Evolutionary conservation across 2,797 vertebrate genomes (phyloP).

Genomic region (Lophotriccus pileatus): DNA sequence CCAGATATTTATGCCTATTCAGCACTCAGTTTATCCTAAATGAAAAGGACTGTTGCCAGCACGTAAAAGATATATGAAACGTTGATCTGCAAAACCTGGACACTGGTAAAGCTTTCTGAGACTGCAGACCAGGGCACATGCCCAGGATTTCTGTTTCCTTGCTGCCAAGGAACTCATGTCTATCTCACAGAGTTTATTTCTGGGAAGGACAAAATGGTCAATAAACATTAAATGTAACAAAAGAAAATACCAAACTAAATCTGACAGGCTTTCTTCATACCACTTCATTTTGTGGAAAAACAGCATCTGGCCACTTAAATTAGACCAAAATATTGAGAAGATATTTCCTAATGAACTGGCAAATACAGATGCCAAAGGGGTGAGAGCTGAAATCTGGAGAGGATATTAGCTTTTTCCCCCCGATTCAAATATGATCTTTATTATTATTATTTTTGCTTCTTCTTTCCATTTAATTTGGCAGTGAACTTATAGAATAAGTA

Average conservation of each 20-base stretch:
- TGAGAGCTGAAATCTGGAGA: constrained; percentile 41
- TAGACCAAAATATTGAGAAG: constrained; percentile 17
- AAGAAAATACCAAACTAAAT: constrained; percentile 37
- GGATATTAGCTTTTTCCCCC: constrained; percentile 8
- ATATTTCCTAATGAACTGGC: constrained; percentile 51
- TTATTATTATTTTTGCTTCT: constrained; percentile 48
- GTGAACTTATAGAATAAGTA: constrained; percentile 38
- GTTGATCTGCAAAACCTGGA: neutral
- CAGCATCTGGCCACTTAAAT: constrained; percentile 40
- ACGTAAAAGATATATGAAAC: neutral
- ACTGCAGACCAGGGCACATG: neutral
- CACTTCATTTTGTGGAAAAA: constrained; percentile 44
- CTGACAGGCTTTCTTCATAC: constrained; percentile 39
- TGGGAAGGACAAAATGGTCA: neutral
- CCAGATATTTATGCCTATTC: neutral
- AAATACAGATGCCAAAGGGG: constrained; percentile 40
- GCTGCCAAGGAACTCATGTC: neutral
- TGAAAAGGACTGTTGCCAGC: neutral
- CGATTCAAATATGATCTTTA: constrained; percentile 18
- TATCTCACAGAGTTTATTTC: neutral
- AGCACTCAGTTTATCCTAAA: neutral
- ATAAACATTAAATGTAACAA: constrained; percentile 48
- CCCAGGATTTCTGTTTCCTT: neutral
- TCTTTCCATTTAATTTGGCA: constrained; percentile 68
- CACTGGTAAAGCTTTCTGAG: neutral